phyloP scores from a whole-genome alignment of 2,113 vertebrate species.

The Ictalurus punctatus region DNA sequence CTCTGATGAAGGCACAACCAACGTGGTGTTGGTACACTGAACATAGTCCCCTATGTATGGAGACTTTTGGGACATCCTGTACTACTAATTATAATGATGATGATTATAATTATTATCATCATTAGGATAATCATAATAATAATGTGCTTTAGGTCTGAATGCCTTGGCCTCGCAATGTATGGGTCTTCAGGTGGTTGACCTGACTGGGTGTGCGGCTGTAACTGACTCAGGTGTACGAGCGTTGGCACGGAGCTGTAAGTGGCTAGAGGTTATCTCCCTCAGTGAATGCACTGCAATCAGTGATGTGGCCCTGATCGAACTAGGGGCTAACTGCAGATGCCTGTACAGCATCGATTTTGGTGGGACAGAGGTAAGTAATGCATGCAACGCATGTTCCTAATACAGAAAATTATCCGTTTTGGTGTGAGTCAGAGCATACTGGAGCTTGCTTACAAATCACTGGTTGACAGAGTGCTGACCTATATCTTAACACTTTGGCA shows the following conservation, averaged over 20 bases:
- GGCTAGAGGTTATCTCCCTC: constrained; percentile 53
- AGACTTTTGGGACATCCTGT: too few species aligned
- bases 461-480: too few species aligned
- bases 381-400: too few species aligned
- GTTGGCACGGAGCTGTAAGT: constrained; percentile 49
- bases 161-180: constrained; percentile 50
- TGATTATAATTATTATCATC: background rate
- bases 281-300: constrained; percentile 49
- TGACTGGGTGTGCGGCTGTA: constrained; percentile 51
- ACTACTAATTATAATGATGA: background rate
- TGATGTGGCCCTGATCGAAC: constrained; percentile 52
- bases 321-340: constrained; percentile 54
- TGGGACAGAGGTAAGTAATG: constrained; percentile 52
- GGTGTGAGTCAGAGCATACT: too few species aligned
- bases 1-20: too few species aligned
- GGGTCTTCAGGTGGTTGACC: constrained; percentile 53
- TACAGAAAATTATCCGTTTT: too few species aligned
- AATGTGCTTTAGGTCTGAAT: constrained; percentile 47
- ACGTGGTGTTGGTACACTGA: too few species aligned
- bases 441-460: too few species aligned
- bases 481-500: too few species aligned
- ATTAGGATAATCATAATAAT: background rate
- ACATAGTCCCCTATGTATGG: too few species aligned
- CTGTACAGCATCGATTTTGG: constrained; percentile 58
- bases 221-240: constrained; percentile 52